Base-by-base conservation (phyloP, 1,140 invertebrate genomes). In the Manduca sexta region DNA sequence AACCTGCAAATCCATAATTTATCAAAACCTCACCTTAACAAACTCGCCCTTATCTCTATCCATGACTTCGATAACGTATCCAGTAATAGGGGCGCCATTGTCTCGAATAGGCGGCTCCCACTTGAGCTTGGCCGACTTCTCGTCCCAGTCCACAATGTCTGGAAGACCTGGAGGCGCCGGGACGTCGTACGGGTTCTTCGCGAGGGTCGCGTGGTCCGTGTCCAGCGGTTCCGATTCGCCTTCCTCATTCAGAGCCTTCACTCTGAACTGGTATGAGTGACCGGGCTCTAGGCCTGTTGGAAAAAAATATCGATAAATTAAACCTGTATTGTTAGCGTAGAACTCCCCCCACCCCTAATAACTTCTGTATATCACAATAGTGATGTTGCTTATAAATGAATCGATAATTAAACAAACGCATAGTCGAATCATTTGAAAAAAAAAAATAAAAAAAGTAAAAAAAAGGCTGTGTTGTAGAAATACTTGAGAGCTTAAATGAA, bases 91-190 rank as follows among this genome's bases (percentile, higher is more conserved):
- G 33, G 97, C 95, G 8, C 98, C 98, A 29, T 98, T 98, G 88
- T 99, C 98, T 66, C 94, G 90, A 50, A 95, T 91, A 12, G 98
- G 98, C 45, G 92, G 92, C 59, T 99, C 97, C 98, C 98, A 99
- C 72, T 97, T 96, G 0, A 99, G 87, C 80, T 97, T 94, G 0
- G 96, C 96, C 60, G 93, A 94, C 70, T 95, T 94, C 72, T 97
- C 94, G 73, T 97, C 94, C 90, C 94, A 99, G 74, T 98, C 97
- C 47, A 93, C 89, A 48, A 99, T 94, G 77, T 98, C 95, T 10
- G 98, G 96, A 21, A 98, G 86, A 35, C 81, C 96, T 52, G 98
- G 98, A 29, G 96, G 89, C 21, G 93, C 92, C 21, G 97, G 94
- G 34, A 92, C 87, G 85, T 98, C 97, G 84, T 93, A 98, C 56